Evolutionary conservation across 2,888 invertebrate genomes (phyloP).

Genomic region (Drosophila leonis): DNA sequence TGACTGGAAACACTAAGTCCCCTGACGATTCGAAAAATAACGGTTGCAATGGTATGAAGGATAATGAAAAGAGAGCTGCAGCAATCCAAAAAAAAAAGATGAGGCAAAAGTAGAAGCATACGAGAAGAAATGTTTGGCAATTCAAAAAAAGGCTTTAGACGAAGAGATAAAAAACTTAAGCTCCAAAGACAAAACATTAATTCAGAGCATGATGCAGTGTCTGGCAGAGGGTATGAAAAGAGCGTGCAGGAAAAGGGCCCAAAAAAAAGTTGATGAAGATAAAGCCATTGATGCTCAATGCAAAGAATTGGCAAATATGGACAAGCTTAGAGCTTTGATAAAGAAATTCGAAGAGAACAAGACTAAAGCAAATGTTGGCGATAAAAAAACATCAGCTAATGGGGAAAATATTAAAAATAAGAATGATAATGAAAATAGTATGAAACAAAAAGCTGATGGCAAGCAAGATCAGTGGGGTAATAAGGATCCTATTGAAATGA

Average conservation of each 20-base stretch:
- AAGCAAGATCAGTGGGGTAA: neutral
- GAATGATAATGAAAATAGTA: neutral
- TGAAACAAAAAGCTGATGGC: neutral
- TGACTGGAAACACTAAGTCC: neutral
- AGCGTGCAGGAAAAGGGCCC: neutral
- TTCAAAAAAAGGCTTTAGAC: neutral
- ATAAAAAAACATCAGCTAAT: neutral
- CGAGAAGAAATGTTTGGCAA: slow-evolving; percentile 1
- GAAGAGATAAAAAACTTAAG: neutral
- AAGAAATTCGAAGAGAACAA: neutral
- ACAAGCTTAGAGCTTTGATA: neutral
- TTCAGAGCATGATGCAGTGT: neutral
- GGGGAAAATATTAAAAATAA: neutral
- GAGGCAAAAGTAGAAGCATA: neutral
- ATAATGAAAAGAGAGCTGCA: neutral
- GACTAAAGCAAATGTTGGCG: neutral
- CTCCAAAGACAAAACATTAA: neutral
- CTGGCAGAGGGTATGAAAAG: slow-evolving; percentile 5
- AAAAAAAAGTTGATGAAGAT: neutral
- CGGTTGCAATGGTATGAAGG: slow-evolving; percentile 1
- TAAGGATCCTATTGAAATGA: neutral
- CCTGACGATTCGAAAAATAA: neutral
- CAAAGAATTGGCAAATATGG: neutral
- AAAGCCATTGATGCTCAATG: neutral
- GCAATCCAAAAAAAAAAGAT: neutral